Evolutionary conservation across 2,113 vertebrate species (phyloP).

Genomic region (Scytalopus superciliaris): DNA sequence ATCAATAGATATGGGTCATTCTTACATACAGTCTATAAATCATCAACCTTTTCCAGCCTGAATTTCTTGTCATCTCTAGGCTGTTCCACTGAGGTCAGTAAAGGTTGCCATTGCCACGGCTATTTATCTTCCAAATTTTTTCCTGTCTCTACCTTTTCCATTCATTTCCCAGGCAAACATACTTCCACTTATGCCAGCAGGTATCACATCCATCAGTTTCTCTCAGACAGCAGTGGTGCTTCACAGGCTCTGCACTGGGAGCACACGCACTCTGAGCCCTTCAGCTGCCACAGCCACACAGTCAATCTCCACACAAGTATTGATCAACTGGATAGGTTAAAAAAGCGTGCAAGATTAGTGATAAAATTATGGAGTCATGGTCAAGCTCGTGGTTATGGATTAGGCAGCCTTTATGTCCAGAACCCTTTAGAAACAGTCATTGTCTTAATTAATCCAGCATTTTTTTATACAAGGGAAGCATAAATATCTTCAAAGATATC

Average conservation of each 20-base stretch:
- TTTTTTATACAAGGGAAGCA: neutral
- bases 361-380: neutral
- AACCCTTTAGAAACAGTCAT: neutral
- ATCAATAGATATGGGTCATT: neutral
- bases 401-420: neutral
- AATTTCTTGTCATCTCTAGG: conserved; percentile 40
- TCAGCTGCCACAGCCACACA: neutral
- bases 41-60: neutral
- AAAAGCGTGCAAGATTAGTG: neutral
- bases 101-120: conserved; percentile 24
- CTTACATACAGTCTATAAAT: conserved; percentile 41
- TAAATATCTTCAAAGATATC: neutral
- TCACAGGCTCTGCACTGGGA: neutral
- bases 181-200: conserved; percentile 42
- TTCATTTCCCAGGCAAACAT: conserved; percentile 13
- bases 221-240: neutral
- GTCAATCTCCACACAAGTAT: neutral
- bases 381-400: neutral
- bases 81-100: conserved; percentile 38
- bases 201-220: conserved; percentile 34
- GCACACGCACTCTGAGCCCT: neutral
- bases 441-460: neutral
- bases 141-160: conserved; percentile 2
- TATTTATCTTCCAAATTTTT: conserved; percentile 53
- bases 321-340: neutral